Conservation (phyloP, 2,888 invertebrate species). For the Tachina lurida region DNA sequence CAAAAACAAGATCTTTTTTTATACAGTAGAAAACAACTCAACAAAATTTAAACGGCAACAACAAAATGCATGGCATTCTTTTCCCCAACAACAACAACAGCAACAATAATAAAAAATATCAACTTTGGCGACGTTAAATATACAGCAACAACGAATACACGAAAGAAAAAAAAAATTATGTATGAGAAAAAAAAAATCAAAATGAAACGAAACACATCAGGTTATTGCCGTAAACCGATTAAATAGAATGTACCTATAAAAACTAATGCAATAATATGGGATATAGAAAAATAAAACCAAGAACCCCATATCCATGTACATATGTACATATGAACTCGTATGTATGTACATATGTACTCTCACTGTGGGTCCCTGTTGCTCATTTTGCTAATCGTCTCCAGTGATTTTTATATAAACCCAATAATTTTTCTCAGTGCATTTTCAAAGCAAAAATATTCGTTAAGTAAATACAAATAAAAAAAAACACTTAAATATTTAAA, state of each 20-base stretch:
- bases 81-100: slow-evolving; percentile 80
- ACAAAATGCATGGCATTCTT: slow-evolving; percentile 80
- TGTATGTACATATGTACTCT: not conserved
- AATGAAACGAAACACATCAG: slow-evolving; percentile 63
- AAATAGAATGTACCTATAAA: slow-evolving; percentile 31
- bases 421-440: slow-evolving; percentile 34
- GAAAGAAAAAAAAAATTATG: slow-evolving; percentile 20
- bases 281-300: slow-evolving; percentile 43
- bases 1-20: slow-evolving; percentile 68
- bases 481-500: not conserved
- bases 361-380: slow-evolving; percentile 8
- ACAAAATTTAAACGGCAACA: slow-evolving; percentile 73
- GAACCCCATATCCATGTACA: slow-evolving; percentile 11
- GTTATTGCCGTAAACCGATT: slow-evolving; percentile 65
- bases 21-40: slow-evolving; percentile 43
- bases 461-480: slow-evolving; percentile 8
- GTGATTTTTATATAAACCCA: not conserved
- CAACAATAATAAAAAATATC: slow-evolving; percentile 71
- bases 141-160: slow-evolving; percentile 63
- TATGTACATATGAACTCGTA: too few species aligned
- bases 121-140: slow-evolving; percentile 73
- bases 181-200: slow-evolving; percentile 47
- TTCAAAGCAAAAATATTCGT: slow-evolving; percentile 7
- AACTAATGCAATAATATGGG: slow-evolving; percentile 48
- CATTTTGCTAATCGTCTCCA: not conserved